Conservation (phyloP, 2,888 invertebrate genomes). For the Kryphioiulus occultus region DNA sequence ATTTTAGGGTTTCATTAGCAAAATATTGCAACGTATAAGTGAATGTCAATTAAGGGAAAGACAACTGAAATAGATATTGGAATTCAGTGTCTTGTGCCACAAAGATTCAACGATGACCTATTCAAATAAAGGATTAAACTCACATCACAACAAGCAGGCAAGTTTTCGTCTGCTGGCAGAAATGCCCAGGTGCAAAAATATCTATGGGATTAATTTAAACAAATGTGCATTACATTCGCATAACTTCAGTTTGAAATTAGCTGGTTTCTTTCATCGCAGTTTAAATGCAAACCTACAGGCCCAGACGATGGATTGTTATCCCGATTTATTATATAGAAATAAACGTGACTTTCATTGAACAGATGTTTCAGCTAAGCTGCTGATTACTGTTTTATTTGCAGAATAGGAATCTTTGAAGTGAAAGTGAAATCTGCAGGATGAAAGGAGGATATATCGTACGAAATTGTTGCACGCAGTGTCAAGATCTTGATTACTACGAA, state of each 20-base stretch:
- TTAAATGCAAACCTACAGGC: neutral
- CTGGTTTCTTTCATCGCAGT: neutral
- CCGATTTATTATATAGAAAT: slow-evolving; percentile 27
- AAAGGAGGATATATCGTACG: neutral
- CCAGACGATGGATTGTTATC: neutral
- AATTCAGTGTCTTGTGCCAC: neutral
- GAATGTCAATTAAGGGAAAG: neutral
- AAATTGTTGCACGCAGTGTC: slow-evolving; percentile 35
- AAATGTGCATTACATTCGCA: slow-evolving; percentile 32
- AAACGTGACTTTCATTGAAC: slow-evolving; percentile 32
- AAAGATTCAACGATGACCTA: slow-evolving; percentile 25
- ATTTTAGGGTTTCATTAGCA: too few relatives aligned
- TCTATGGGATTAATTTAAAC: slow-evolving; percentile 35
- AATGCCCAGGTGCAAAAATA: slow-evolving; percentile 9
- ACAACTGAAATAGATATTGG: neutral
- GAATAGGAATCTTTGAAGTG: slow-evolving; percentile 28
- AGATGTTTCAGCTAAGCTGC: slow-evolving; percentile 15
- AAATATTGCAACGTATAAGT: too few relatives aligned
- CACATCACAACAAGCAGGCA: neutral
- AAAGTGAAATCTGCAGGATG: slow-evolving; percentile 32
- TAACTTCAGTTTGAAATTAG: slow-evolving; percentile 36
- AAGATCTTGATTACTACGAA: slow-evolving; percentile 16
- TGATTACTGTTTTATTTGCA: slow-evolving; percentile 40
- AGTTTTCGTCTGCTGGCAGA: neutral
- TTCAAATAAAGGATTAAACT: neutral